Evolutionary conservation across 2,113 vertebrate species (phyloP), one percentile per base, ranked within the genome.

Genomic region (Heterochromis multidens): DNA sequence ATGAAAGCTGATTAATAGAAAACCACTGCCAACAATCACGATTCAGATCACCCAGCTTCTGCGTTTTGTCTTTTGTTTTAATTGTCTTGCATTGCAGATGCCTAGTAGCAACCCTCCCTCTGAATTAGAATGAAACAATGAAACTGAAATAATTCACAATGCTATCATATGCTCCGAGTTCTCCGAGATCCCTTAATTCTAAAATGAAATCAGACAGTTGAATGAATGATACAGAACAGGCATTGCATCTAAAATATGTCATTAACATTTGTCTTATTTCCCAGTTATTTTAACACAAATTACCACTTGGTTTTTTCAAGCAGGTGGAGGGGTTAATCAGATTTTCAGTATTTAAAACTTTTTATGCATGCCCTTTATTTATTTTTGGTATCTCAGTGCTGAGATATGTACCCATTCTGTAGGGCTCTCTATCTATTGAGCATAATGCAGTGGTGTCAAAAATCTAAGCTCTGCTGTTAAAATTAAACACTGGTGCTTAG

Each of bases 1-100:
- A 93, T 46, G 29, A 79, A 87, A 85, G 67, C 56, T 61, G 74
- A 83, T 92, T 62, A 87, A 82, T 78, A 82, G 77, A 85, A 90
- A 84, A 63, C 29, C 49, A 72, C 82, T 86, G 84, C 59, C 67
- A 87, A 78, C 40, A 83, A 29, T n/a, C 52, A 57, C 37, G 60
- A 87, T 81, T 90, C 27, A 83, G 74, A 86, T 90, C 52, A 78
- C 12, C 63, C 33, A 43, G 29, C 59, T 37, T 56, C 43, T 77
- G 7, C 37, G 56, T 67, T 83, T 62, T 58, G 21, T 80, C 60
- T 78, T 57, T 85, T 33, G 23, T 58, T 87, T 83, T 76, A 59
- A 81, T 84, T 65, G 27, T 87, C 86, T 82, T 52, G 59, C 62
- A 83, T 81, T 81, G 59, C 37, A 60, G 61, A 72, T 65, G 27